Percentiles rank a stretch among this genome's conserved stretches.
phyloP scores from a whole-genome alignment of 1,140 invertebrate species.

The Dreissena polymorpha region DNA sequence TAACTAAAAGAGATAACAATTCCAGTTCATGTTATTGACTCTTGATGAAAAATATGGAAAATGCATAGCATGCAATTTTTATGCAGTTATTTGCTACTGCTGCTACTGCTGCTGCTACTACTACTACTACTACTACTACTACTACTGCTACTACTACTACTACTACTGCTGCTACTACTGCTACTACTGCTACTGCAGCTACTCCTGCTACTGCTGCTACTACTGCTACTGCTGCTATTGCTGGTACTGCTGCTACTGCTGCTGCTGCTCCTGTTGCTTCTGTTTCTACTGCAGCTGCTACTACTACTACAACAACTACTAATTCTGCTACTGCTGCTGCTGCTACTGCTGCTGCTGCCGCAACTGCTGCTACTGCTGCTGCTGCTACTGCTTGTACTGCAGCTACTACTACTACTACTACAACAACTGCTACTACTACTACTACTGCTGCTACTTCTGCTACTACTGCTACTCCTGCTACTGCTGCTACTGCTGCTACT shows the following conservation, averaged over 20 bases:
- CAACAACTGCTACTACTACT: slow-evolving; percentile 5
- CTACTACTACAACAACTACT: slow-evolving; percentile 31
- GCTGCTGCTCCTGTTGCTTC: background rate
- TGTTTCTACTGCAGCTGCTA: slow-evolving; percentile 19
- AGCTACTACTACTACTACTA: background rate
- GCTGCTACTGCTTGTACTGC: background rate
- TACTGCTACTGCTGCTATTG: slow-evolving; percentile 24
- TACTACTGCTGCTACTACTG: slow-evolving; percentile 11
- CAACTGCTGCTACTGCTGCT: slow-evolving; percentile 14
- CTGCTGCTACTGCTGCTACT: slow-evolving; percentile 28
- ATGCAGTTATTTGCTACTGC: too few relatives aligned
- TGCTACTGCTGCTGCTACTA: too few relatives aligned
- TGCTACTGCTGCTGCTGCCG: slow-evolving; percentile 10
- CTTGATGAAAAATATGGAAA: too few relatives aligned
- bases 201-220: slow-evolving; percentile 26
- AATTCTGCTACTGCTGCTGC: slow-evolving; percentile 26
- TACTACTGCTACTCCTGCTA: slow-evolving; percentile 11
- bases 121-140: too few relatives aligned
- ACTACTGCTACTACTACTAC: too few relatives aligned
- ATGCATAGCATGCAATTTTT: too few relatives aligned
- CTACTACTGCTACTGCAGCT: slow-evolving; percentile 32
- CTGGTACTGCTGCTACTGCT: slow-evolving; percentile 26
- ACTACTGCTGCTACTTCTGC: slow-evolving; percentile 11
- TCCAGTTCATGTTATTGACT: too few relatives aligned
- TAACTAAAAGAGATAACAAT: too few relatives aligned